phyloP scores from a whole-genome alignment of 1,140 invertebrate species.

The Lethocerus indicus region DNA sequence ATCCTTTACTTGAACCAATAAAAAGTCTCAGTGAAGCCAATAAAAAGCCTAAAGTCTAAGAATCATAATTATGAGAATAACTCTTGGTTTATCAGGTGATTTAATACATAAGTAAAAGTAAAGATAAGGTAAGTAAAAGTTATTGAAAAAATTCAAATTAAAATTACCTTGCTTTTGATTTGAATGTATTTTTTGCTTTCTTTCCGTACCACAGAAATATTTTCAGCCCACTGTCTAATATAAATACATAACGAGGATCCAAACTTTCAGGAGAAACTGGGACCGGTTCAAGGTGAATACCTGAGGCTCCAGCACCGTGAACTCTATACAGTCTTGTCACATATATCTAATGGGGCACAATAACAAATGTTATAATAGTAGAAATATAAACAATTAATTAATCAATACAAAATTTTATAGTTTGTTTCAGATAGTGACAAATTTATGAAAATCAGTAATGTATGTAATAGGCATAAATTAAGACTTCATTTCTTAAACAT shows the following conservation, averaged over 20 bases:
- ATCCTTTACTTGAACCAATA: no score
- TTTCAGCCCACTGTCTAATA: conserved; percentile 72
- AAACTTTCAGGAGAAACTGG: conserved; percentile 46
- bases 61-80: no score
- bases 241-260: conserved; percentile 83
- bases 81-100: no score
- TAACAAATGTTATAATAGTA: not conserved
- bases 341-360: conserved; percentile 40
- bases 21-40: no score
- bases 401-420: not conserved
- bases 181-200: conserved; percentile 84
- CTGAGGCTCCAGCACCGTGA: conserved; percentile 62
- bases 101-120: no score
- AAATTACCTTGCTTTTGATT: conserved; percentile 62
- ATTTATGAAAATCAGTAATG: not conserved
- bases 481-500: not conserved
- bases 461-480: no score
- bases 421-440: not conserved
- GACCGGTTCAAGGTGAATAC: conserved; percentile 86
- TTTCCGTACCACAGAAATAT: conserved; percentile 90
- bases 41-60: no score
- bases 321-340: conserved; percentile 75
- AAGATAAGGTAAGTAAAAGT: no score
- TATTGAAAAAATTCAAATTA: no score
- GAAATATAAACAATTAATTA: not conserved